Evolutionary conservation across 2,888 invertebrate genomes (phyloP), one percentile per base, ranked within the genome.

Genomic region (Thalpophila matura): DNA sequence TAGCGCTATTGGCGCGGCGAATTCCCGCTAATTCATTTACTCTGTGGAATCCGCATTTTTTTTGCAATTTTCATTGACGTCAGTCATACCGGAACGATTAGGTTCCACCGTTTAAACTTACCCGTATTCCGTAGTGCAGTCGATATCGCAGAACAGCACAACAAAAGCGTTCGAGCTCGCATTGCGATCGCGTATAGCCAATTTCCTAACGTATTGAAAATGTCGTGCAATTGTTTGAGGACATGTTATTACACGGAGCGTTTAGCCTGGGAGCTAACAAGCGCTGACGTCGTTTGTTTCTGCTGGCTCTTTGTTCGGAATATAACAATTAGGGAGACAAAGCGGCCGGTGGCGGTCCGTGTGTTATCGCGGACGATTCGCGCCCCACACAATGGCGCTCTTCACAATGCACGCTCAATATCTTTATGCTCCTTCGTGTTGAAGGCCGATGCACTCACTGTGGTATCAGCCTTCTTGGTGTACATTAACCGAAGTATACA

Each of bases 281-380:
- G 88, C 87, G 78, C 80, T 82, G 84, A 83, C 84, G 83, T 85
- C 87, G 86, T 93, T 93, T 92, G 94, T 94, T 93, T 92, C 92
- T 90, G 86, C 81, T 69, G 55, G 79, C 86, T 90, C 92, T 91
- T 93, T 93, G 93, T 93, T 89, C 83, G 79, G 85, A 89, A 87
- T 92, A 89, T 92, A 92, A 92, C 93, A 93, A 93, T 93, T 93
- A 93, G 90, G 86, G 64, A 87, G 86, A 92, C 92, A 92, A 92
- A 82, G 89, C 84, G 86, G 84, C 83, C 85, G 86, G 86, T 81
- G 84, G 84, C 84, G 89, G 85, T 82, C 85, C 88, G 85, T 79
- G 89, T 88, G 90, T 88, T 92, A 92, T 91, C 91, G 84, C 81
- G 81, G 73, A 67, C 83, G 86, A 83, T 86, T 86, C 90, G 83